Evolutionary conservation across 37 sponge, comb jelly and placozoan species (phyloP).

Genomic region (Corticium candelabrum): DNA sequence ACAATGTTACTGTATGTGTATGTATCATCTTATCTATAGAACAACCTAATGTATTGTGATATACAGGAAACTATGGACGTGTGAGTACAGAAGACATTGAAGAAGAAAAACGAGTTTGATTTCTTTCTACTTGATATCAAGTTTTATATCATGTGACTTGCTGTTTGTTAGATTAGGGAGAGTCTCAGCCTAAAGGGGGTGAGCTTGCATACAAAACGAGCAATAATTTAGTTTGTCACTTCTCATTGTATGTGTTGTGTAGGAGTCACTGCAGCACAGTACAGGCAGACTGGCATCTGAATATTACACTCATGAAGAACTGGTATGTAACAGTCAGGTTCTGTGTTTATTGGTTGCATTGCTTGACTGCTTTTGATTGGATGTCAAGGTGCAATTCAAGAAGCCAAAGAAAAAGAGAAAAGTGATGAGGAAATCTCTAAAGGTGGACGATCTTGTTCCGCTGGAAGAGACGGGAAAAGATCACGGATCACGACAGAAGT

Average conservation of each 20-base stretch:
- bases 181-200: background rate
- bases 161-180: background rate
- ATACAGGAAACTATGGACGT: too few species aligned
- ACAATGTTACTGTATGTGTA: too few species aligned
- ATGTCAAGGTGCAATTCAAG: slow-evolving; percentile 46
- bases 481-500: too few species aligned
- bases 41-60: too few species aligned
- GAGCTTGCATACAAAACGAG: background rate
- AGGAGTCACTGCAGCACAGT: slow-evolving; percentile 39
- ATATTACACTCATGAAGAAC: slow-evolving; percentile 82
- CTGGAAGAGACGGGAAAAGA: too few species aligned
- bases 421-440: too few species aligned
- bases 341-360: background rate
- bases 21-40: too few species aligned
- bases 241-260: too few species aligned
- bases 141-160: background rate
- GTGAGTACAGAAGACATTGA: background rate
- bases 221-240: background rate
- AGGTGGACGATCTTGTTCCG: too few species aligned
- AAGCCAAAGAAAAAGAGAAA: slow-evolving; percentile 73
- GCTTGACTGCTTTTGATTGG: too few species aligned
- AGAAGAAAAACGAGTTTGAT: background rate
- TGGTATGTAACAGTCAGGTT: slow-evolving; percentile 21
- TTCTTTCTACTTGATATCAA: background rate
- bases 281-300: slow-evolving; percentile 49